Conservation (phyloP, 30 jellyfish, hydroid and myxozoan species). For the Pelagia noctiluca region DNA sequence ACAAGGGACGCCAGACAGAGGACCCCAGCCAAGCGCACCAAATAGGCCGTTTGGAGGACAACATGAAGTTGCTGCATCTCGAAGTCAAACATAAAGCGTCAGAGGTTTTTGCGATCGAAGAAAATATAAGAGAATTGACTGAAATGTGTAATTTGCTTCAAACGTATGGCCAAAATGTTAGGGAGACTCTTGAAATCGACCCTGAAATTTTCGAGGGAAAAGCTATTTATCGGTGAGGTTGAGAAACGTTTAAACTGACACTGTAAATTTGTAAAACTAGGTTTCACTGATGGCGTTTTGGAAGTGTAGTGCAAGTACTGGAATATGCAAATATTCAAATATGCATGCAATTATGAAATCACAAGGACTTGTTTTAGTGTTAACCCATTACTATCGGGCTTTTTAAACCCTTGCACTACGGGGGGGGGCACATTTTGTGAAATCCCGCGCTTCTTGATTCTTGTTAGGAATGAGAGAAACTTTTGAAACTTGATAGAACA, state of each 20-base stretch:
- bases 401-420: too few relatives aligned
- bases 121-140: constrained; percentile 55
- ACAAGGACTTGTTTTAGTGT: too few relatives aligned
- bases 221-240: constrained; percentile 27
- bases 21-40: constrained; percentile 33
- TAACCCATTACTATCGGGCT: too few relatives aligned
- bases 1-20: constrained; percentile 16
- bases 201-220: constrained; percentile 75
- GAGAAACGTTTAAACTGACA: too few relatives aligned
- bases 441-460: too few relatives aligned
- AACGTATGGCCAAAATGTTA: constrained; percentile 38
- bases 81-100: constrained; percentile 70
- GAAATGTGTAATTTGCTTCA: constrained; percentile 52
- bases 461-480: too few relatives aligned
- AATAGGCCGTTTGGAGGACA: constrained; percentile 69
- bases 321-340: too few relatives aligned
- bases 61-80: constrained; percentile 61
- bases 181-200: constrained; percentile 67
- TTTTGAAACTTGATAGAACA: too few relatives aligned
- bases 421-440: too few relatives aligned
- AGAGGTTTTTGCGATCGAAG: constrained; percentile 66
- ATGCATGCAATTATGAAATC: too few relatives aligned
- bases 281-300: neutral
- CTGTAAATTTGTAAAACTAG: too few relatives aligned
- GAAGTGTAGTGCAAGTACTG: neutral